Evolutionary conservation across 2,888 invertebrate genomes (phyloP).

Genomic region (Junonia oenone): DNA sequence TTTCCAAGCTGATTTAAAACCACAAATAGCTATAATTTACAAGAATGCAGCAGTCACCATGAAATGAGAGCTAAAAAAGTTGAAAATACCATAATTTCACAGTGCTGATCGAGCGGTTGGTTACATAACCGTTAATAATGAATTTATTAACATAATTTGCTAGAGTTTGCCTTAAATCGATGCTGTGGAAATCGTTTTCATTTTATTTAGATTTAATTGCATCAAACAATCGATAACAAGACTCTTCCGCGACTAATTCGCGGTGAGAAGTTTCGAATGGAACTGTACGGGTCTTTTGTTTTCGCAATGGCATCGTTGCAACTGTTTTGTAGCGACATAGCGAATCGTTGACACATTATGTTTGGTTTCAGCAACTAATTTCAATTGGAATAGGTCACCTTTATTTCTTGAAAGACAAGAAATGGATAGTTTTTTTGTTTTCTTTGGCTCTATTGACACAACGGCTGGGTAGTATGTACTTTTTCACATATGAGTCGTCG

Average conservation of each 20-base stretch:
- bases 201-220: slow-evolving; percentile 10
- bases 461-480: too few species aligned
- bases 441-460: too few species aligned
- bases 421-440: too few species aligned
- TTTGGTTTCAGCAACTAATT: neutral
- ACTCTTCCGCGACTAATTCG: slow-evolving; percentile 15
- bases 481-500: too few species aligned
- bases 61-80: neutral
- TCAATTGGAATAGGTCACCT: too few species aligned
- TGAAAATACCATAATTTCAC: neutral
- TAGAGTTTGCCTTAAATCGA: neutral
- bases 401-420: neutral
- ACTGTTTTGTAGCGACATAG: neutral
- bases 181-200: slow-evolving; percentile 7
- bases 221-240: slow-evolving; percentile 7
- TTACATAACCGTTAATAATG: slow-evolving; percentile 10
- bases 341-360: neutral
- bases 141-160: slow-evolving; percentile 1
- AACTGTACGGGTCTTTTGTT: slow-evolving; percentile 1
- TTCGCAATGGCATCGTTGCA: neutral
- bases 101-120: neutral
- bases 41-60: neutral
- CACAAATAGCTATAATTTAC: neutral
- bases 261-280: slow-evolving; percentile 2
- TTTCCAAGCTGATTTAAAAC: neutral